Base-by-base conservation (phyloP, 1,140 invertebrate genomes). In the Drosophila setifemur region DNA sequence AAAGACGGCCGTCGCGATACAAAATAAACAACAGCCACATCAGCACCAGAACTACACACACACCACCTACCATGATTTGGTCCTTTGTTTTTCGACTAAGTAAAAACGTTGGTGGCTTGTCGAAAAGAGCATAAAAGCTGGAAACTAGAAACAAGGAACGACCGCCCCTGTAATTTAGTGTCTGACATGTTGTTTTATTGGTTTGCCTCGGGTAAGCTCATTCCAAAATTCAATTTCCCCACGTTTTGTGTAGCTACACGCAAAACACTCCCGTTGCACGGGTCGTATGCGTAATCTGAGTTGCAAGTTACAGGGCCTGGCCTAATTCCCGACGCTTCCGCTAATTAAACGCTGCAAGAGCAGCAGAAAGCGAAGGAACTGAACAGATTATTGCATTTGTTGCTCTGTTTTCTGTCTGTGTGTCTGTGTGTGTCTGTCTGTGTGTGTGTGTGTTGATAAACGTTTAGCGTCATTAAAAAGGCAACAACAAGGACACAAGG, bases 391-490 rank as follows among this genome's bases (percentile, higher is more conserved):
- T 83, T 73, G 78, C 63, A 71, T 81, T 81, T 82, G 67, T 50
- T 48, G 21, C 47, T 63, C 33, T 47, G 31, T 21, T 37, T 23
- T 6, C 19, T 33, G n/a, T n/a, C n/a, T n/a, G n/a, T n/a, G n/a
- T 19, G 25, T 18, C 11, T 25, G 29, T 53, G 23, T 42, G 29
- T 25, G 31, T 35, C 26, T 60, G 26, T 29, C 5, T 79, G 64
- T 63, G 37, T 67, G 54, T 82, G 26, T 82, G 77, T 82, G 47
- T 73, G 78, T 85, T 78, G 58, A 71, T 79, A 79, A 86, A 75
- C 75, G 74, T 85, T 83, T 74, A 85, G 55, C 70, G 81, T 85
- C 81, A 71, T 86, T 86, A 86, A 79, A 72, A 47, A 54, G 45
- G 49, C 58, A 72, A 37, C 64, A 76, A 55, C 43, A 74, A 45